Conservation (phyloP, 2,113 vertebrate species). For the Sebastes fasciatus region DNA sequence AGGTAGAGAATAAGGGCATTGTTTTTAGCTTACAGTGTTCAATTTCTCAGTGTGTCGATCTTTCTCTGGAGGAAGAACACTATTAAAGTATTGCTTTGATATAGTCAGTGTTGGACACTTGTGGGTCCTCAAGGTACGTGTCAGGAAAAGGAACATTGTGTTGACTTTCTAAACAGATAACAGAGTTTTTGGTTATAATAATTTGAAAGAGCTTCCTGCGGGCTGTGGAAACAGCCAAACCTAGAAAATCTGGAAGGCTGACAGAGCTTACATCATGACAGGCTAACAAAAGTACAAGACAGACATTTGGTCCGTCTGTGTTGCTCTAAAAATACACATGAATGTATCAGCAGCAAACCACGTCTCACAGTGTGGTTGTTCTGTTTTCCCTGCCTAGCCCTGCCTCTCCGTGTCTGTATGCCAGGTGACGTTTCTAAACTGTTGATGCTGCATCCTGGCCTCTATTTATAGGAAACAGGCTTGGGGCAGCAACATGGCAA, state of each 20-base stretch:
- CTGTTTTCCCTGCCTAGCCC: conserved; percentile 16
- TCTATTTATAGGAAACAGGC: conserved; percentile 57
- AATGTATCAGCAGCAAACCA: conserved; percentile 30
- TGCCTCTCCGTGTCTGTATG: conserved; percentile 23
- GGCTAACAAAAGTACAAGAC: conserved; percentile 21
- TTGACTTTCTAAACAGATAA: conserved; percentile 6
- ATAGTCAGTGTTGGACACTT: neutral
- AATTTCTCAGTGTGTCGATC: neutral
- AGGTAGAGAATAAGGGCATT: neutral
- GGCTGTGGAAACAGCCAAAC: neutral
- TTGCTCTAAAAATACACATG: conserved; percentile 42
- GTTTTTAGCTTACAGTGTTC: neutral
- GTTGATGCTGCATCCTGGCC: conserved; percentile 15
- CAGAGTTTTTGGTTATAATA: neutral
- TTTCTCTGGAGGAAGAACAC: neutral
- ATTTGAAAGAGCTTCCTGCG: conserved; percentile 14
- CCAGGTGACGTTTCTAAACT: conserved; percentile 37
- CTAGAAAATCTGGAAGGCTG: conserved; percentile 11
- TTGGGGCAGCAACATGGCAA: conserved; percentile 30
- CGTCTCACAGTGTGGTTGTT: conserved; percentile 24
- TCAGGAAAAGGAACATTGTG: neutral
- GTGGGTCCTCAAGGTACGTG: neutral
- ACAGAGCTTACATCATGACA: conserved; percentile 15
- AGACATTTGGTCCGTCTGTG: conserved; percentile 35
- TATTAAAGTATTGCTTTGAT: conserved; percentile 12